Conservation (phyloP, 2,113 vertebrate genomes). For the Dendropsophus ebraccatus region DNA sequence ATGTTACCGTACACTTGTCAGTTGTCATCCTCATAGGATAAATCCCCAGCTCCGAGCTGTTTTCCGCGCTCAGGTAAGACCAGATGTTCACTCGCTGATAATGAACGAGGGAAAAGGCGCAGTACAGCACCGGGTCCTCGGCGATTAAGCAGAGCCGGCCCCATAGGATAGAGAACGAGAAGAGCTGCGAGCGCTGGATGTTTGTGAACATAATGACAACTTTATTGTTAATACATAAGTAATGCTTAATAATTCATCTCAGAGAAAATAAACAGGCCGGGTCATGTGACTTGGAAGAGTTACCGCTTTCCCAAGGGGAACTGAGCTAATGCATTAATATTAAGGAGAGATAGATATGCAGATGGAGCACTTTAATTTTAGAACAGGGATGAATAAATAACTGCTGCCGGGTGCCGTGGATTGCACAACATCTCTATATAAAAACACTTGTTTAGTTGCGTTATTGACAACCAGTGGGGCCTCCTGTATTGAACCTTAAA, state of each 20-base stretch:
- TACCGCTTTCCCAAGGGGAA: background rate
- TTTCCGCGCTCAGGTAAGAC: background rate
- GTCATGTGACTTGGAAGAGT: background rate
- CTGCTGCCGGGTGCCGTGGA: background rate
- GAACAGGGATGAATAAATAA: too few relatives aligned
- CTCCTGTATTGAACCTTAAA: too few relatives aligned
- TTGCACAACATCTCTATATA: background rate
- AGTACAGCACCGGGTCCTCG: background rate
- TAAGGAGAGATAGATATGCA: background rate
- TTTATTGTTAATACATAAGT: background rate
- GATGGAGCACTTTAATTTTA: too few relatives aligned
- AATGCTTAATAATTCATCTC: slow-evolving; percentile 13
- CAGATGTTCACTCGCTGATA: background rate
- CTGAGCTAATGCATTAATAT: background rate
- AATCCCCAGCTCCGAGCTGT: background rate
- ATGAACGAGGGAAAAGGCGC: background rate
- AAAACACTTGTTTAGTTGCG: background rate
- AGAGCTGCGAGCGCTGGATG: background rate
- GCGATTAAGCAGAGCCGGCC: background rate
- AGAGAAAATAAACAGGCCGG: background rate
- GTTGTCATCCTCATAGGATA: background rate
- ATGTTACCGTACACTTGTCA: too few relatives aligned
- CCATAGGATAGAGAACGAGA: background rate
- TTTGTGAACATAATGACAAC: background rate
- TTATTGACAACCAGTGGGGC: too few relatives aligned